Conservation (phyloP, 2,888 invertebrate genomes). For the Drosophila fulvimacula region DNA sequence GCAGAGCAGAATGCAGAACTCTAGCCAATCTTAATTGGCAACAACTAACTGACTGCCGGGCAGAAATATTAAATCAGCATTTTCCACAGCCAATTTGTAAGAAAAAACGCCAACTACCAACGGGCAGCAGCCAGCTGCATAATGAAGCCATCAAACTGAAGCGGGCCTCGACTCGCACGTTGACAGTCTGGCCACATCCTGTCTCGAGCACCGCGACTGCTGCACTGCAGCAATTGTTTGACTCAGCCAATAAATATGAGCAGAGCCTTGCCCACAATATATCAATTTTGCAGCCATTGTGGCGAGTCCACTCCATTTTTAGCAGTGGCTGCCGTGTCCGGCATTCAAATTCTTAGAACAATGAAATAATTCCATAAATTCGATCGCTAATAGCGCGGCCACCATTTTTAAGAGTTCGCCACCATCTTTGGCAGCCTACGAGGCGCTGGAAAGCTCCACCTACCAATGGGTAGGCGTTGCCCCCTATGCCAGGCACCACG, state of each 20-base stretch:
- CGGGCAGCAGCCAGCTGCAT: slow-evolving; percentile 61
- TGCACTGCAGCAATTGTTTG: slow-evolving; percentile 54
- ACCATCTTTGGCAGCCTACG: slow-evolving; percentile 64
- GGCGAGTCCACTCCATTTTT: slow-evolving; percentile 65
- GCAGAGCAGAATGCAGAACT: slow-evolving; percentile 17
- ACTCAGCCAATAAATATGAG: slow-evolving; percentile 73
- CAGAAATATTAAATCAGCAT: slow-evolving; percentile 77
- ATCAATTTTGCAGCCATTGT: slow-evolving; percentile 73
- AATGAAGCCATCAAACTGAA: slow-evolving; percentile 74
- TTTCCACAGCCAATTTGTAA: slow-evolving; percentile 75
- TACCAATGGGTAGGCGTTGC: slow-evolving; percentile 70
- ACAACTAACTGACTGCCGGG: slow-evolving; percentile 27
- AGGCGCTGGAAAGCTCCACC: slow-evolving; percentile 72
- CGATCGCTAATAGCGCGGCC: slow-evolving; percentile 76
- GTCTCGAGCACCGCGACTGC: slow-evolving; percentile 4
- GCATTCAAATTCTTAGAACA: slow-evolving; percentile 81
- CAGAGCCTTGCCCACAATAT: slow-evolving; percentile 46
- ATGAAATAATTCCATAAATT: slow-evolving; percentile 82
- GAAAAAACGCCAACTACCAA: slow-evolving; percentile 62
- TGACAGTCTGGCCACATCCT: slow-evolving; percentile 43
- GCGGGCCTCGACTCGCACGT: slow-evolving; percentile 10
- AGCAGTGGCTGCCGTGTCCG: slow-evolving; percentile 28
- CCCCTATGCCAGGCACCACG: slow-evolving; percentile 33
- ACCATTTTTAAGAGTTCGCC: slow-evolving; percentile 78
- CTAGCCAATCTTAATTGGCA: slow-evolving; percentile 73